Percentiles rank a stretch among this genome's conserved stretches.
These are phyloP conservation scores for Enteromius mattozi DNA, from an alignment of 2,797 vertebrate genomes.

Conservation along the genomic window DNA sequence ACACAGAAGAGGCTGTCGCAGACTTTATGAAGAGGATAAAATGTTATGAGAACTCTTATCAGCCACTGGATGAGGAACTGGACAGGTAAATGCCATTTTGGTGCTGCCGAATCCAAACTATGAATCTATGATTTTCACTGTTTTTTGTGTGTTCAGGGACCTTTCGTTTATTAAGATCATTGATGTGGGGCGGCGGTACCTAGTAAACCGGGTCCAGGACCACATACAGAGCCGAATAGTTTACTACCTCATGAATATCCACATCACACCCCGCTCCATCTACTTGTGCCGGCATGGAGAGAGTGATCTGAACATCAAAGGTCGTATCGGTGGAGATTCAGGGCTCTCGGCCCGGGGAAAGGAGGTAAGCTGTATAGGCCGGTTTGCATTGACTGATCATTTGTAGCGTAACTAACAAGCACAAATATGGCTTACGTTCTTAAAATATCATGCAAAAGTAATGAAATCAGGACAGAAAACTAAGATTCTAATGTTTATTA, in stretches of 20 bases:
- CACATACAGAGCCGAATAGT: conserved; percentile 99
- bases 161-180: conserved; percentile 99
- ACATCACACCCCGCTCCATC: conserved; percentile 96
- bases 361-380: conserved; percentile 72
- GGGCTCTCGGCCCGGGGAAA: conserved; percentile 91
- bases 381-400: too few relatives aligned
- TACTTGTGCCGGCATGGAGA: conserved; percentile 98
- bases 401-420: background rate
- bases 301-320: conserved; percentile 94
- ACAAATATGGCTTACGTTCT: background rate
- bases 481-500: background rate
- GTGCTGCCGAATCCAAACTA: background rate
- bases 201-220: conserved; percentile 95
- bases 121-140: background rate
- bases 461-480: background rate
- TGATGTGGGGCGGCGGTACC: conserved; percentile 93
- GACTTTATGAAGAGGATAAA: conserved; percentile 98
- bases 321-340: conserved; percentile 94
- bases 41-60: conserved; percentile 94
- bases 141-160: conserved; percentile 77
- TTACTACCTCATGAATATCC: conserved; percentile 99
- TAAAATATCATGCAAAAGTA: background rate
- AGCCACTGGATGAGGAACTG: conserved; percentile 89
- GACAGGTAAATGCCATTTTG: conserved; percentile 84
- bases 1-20: conserved; percentile 91